Evolutionary conservation across 37 sponge, comb jelly and placozoan species (phyloP).

Genomic region (Eunapius fragilis): DNA sequence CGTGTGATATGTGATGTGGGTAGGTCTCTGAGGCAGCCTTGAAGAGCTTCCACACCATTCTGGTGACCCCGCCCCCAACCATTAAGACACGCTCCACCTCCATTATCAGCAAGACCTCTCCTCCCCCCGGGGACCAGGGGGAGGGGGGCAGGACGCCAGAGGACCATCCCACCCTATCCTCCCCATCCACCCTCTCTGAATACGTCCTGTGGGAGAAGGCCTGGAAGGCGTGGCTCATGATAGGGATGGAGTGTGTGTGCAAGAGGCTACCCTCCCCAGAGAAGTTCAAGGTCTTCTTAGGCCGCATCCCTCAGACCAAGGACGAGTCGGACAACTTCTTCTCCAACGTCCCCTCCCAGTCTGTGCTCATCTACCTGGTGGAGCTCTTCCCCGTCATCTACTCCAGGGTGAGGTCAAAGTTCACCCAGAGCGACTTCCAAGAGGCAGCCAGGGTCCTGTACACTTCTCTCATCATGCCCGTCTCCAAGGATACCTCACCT

Average conservation of each 20-base stretch:
- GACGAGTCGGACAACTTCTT: slow-evolving; percentile 28
- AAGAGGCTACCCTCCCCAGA: background rate
- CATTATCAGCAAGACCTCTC: background rate
- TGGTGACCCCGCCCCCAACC: slow-evolving; percentile 18
- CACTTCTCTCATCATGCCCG: slow-evolving; percentile 40
- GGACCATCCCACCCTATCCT: background rate
- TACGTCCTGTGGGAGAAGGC: slow-evolving; percentile 42
- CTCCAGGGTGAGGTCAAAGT: slow-evolving; percentile 4
- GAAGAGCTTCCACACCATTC: slow-evolving; percentile 69
- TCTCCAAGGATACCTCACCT: slow-evolving; percentile 77
- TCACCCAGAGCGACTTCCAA: slow-evolving; percentile 15
- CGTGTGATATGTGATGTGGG: too few species aligned
- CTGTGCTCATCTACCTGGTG: slow-evolving; percentile 52
- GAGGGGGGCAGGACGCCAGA: background rate
- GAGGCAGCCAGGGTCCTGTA: slow-evolving; percentile 6
- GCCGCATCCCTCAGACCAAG: background rate
- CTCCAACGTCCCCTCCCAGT: slow-evolving; percentile 49
- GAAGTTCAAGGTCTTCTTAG: slow-evolving; percentile 1
- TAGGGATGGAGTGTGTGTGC: slow-evolving; percentile 31
- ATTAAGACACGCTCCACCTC: background rate
- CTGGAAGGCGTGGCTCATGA: slow-evolving; percentile 43
- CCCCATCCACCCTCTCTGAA: slow-evolving; percentile 12
- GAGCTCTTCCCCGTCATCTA: slow-evolving; percentile 32
- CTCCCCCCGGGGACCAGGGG: background rate
- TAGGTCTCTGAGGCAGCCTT: slow-evolving; percentile 84